Base-by-base conservation (phyloP, 2,113 vertebrate genomes). In the Platanista minor region DNA sequence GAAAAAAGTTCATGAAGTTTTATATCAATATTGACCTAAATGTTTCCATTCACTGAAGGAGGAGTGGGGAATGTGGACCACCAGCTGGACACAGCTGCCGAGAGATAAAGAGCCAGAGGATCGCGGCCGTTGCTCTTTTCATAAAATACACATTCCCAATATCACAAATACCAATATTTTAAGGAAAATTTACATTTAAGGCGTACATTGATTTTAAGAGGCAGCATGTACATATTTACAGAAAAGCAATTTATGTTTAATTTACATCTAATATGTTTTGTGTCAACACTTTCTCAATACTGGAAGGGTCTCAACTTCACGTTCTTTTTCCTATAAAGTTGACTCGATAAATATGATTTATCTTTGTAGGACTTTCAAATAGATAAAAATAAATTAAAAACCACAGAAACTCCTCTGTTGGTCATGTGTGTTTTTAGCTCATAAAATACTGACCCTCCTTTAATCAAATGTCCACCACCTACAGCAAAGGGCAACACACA, bases 1-100 rank as follows among this genome's bases (percentile, higher is more conserved):
- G 98, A 98, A 98, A 97, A 98, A 98, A 99, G 97, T 98, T 97
- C 92, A 98, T 98, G 97, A 98, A 98, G 81, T 94, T 98, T 99
- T 98, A 98, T 96, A 98, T 98, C 97, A 98, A 94, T 97, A 95
- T 81, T 95, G 95, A 96, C 91, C 91, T 98, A 96, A 97, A 94
- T 39, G 49, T 95, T 98, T 98, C 96, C 94, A 97, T 96, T 94
- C 90, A 93, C 61, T 95, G 66, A 17, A 97, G 95, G 14, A 98
- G 75, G 31, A 94, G 25, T 2, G 0, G 87, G 93, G 97, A 97
- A 98, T 93, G 96, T 21, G 84, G 95, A 96, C 81, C 96, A 98
- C 96, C 97, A 98, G 97, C 96, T 98, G 98, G 92, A 98, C 87
- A 97, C 97, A 98, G 98, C 97, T 97, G 98, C 72, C 49, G 33